Percentiles rank a stretch among this genome's conserved stretches.
Evolutionary conservation across 1,140 invertebrate genomes (phyloP).

Genomic region (Caenorhabditis latens): DNA sequence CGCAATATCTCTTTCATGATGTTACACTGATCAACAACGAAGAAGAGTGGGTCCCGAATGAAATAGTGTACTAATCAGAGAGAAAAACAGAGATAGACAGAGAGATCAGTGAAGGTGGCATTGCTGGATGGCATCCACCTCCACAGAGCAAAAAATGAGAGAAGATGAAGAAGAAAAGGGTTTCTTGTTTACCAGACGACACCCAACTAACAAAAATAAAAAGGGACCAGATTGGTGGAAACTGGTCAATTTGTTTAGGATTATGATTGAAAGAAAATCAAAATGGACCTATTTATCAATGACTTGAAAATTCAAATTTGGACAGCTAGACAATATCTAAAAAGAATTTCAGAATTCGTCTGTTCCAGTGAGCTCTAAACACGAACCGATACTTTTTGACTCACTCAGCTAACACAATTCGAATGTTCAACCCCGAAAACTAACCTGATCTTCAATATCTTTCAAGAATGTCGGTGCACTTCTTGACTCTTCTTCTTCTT

Average conservation of each 20-base stretch:
- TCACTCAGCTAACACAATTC: not conserved
- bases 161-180: not conserved
- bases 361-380: not conserved
- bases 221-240: constrained; percentile 14
- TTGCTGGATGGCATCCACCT: constrained; percentile 47
- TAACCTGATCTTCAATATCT: constrained; percentile 76
- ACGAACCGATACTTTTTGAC: too few species aligned
- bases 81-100: not conserved
- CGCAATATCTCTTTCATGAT: constrained; percentile 50
- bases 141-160: constrained; percentile 35
- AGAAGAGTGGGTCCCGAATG: constrained; percentile 6
- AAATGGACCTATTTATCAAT: too few species aligned
- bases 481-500: constrained; percentile 73
- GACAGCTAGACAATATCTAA: too few species aligned
- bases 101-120: constrained; percentile 53
- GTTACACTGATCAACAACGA: constrained; percentile 26
- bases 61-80: constrained; percentile 36
- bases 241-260: not conserved
- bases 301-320: too few species aligned
- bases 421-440: not conserved
- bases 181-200: constrained; percentile 36
- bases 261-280: too few species aligned
- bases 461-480: constrained; percentile 77
- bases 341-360: too few species aligned
- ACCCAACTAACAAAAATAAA: constrained; percentile 7